A percentile compares a stretch with the other conserved stretches of the same genome.
These are phyloP conservation scores for Machaerirhynchus nigripectus DNA, from an alignment of 2,113 vertebrate species.

Conservation along the genomic window DNA sequence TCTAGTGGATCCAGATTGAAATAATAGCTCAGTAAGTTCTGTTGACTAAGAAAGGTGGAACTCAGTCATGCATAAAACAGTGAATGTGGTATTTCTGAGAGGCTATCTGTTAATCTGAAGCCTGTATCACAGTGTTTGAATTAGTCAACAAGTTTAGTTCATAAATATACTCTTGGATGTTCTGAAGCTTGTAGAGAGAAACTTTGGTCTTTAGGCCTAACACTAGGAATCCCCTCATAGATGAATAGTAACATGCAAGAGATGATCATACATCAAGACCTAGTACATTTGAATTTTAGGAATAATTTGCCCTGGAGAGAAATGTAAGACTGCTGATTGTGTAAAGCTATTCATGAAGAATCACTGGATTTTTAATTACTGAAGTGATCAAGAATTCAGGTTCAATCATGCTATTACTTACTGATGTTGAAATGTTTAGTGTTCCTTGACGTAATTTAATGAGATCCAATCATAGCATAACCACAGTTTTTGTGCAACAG, in stretches of 20 bases:
- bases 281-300: neutral
- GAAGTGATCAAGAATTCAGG: neutral
- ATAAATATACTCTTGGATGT: neutral
- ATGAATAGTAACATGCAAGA: neutral
- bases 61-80: neutral
- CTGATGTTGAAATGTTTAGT: neutral
- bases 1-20: neutral
- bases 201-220: neutral
- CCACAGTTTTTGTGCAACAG: neutral
- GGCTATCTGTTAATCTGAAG: neutral
- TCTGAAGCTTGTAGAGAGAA: neutral
- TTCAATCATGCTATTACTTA: neutral
- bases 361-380: neutral
- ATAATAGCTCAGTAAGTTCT: neutral
- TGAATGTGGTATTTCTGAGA: neutral
- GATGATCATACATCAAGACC: neutral
- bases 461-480: neutral
- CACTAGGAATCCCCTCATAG: neutral
- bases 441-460: neutral
- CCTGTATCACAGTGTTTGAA: neutral
- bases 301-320: neutral
- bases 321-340: neutral
- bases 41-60: neutral
- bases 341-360: neutral
- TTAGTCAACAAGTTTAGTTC: neutral